phyloP scores from a whole-genome alignment of 2,113 vertebrate species.

The Mola mola region DNA sequence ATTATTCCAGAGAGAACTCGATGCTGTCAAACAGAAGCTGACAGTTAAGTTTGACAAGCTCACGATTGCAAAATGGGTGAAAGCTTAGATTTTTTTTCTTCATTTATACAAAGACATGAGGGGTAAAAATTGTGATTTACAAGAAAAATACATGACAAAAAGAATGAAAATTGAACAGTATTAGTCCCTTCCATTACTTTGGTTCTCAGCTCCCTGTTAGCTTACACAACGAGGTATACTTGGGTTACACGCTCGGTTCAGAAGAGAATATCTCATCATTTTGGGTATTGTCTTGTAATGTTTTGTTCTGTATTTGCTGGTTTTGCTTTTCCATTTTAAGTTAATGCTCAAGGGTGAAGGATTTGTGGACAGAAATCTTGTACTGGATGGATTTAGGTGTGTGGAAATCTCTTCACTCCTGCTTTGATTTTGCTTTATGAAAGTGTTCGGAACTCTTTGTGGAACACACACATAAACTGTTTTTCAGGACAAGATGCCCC shows the following conservation, averaged over 20 bases:
- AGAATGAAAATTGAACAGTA: too few relatives aligned
- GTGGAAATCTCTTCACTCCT: too few relatives aligned
- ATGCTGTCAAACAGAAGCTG: background rate
- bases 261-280: too few relatives aligned
- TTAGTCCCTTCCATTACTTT: too few relatives aligned
- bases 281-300: too few relatives aligned
- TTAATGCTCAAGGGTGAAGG: too few relatives aligned
- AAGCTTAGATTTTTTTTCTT: background rate
- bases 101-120: background rate
- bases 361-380: too few relatives aligned
- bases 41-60: constrained; percentile 24
- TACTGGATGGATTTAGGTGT: too few relatives aligned
- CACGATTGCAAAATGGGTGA: constrained; percentile 16
- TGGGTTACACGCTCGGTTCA: background rate
- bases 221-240: background rate
- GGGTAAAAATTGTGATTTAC: background rate
- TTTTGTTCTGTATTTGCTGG: too few relatives aligned
- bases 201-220: background rate
- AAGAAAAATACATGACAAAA: background rate
- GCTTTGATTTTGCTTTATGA: too few relatives aligned
- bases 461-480: constrained; percentile 15
- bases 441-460: constrained; percentile 5
- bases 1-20: constrained; percentile 9
- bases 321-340: too few relatives aligned
- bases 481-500: constrained; percentile 34